A percentile compares a stretch with the other conserved stretches of the same genome.
Evolutionary conservation across 1,140 invertebrate genomes (phyloP).

Genomic region (Ceratosolen solmsi): DNA sequence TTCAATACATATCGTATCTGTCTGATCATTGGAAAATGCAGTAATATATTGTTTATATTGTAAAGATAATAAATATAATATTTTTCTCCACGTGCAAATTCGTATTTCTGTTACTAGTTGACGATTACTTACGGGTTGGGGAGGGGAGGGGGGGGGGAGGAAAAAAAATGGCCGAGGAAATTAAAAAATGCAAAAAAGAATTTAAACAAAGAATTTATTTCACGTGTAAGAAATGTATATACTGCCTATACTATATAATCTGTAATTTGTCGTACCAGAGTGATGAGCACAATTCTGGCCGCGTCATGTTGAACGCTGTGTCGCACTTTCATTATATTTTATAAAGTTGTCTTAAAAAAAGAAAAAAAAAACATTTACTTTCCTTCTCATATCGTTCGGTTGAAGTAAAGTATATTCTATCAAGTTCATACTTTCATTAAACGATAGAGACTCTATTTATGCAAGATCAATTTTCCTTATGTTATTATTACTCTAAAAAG

Average conservation of each 20-base stretch:
- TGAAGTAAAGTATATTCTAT: not conserved
- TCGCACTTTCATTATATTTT: conserved; percentile 21
- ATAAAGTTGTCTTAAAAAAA: not conserved
- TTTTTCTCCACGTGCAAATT: conserved; percentile 1
- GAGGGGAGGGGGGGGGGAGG: no score
- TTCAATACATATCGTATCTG: not conserved
- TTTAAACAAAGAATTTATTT: conserved; percentile 27
- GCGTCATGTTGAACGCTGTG: conserved; percentile 10
- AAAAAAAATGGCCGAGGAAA: not conserved
- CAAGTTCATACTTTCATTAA: not conserved
- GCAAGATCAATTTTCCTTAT: not conserved
- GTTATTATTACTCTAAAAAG: not conserved
- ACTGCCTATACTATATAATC: conserved; percentile 52
- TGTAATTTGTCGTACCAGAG: conserved; percentile 51
- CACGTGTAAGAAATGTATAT: conserved; percentile 52
- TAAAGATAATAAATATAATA: conserved; percentile 6
- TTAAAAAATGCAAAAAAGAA: not conserved
- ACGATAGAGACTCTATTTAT: not conserved
- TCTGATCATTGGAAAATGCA: not conserved
- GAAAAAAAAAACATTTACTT: no score
- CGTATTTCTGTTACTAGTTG: not conserved
- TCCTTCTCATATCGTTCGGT: not conserved
- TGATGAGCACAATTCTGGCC: conserved; percentile 25
- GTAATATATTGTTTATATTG: not conserved
- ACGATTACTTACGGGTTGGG: not conserved